A percentile compares a stretch with the other conserved stretches of the same genome.
Conservation (phyloP, 1,140 invertebrate genomes). For the Leptopilina clavipes region DNA sequence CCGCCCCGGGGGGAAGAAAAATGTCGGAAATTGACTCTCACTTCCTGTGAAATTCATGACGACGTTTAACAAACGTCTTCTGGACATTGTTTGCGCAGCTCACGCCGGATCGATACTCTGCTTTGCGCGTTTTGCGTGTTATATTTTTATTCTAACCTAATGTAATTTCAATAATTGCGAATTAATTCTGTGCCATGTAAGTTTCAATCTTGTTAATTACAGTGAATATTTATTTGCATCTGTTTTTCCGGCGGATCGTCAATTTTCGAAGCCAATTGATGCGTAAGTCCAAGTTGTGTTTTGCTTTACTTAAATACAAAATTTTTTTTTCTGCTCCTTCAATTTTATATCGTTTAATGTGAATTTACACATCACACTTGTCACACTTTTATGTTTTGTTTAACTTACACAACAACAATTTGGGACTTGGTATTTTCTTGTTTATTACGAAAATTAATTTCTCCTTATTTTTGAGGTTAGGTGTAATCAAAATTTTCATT, state of each 20-base stretch:
- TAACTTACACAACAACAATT: background rate
- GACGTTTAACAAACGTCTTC: too few relatives aligned
- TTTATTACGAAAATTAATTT: conserved; percentile 1
- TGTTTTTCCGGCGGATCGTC: background rate
- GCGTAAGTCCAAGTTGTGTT: background rate
- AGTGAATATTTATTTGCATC: background rate
- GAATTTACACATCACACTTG: conserved; percentile 5
- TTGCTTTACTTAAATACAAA: too few relatives aligned
- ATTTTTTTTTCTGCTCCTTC: too few relatives aligned
- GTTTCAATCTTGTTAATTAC: background rate
- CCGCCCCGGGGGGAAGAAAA: too few relatives aligned
- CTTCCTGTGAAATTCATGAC: conserved; percentile 36
- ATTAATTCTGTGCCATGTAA: background rate
- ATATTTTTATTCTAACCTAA: conserved; percentile 57
- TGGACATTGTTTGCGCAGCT: conserved; percentile 52
- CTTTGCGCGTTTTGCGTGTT: conserved; percentile 48
- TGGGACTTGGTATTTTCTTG: background rate
- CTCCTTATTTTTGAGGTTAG: background rate
- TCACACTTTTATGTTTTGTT: background rate
- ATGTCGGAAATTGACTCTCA: too few relatives aligned
- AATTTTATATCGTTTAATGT: background rate
- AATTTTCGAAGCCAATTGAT: background rate
- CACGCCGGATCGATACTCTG: conserved; percentile 59
- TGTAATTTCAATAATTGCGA: conserved; percentile 5
- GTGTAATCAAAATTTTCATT: too few relatives aligned